Evolutionary conservation across 2,797 vertebrate species (phyloP), one percentile per base, ranked within the genome.

Genomic region (Clarias fuscus): DNA sequence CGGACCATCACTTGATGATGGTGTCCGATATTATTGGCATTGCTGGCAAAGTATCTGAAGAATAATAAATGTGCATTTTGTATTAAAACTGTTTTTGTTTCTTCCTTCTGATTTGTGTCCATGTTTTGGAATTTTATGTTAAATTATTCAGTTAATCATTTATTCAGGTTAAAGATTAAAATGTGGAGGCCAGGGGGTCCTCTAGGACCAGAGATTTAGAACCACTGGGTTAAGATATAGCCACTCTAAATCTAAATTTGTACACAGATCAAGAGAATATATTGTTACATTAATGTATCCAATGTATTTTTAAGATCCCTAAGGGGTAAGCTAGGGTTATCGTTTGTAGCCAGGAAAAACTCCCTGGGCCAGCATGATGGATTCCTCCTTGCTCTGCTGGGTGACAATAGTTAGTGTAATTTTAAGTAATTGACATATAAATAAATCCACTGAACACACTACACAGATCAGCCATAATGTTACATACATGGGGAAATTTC

Each of bases 1-100:
- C 87, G 94, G 93, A 94, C 92, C 22, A 88, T 65, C 86, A 90
- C 86, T 93, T 88, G 59, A 92, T 91, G 91, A 22, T 56, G 53
- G 53, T 14, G 93, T 93, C 92, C 91, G 90, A 93, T 95, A 87
- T 91, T 92, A 85, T 91, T 93, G 90, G 91, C 92, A 91, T 94
- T 92, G 85, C 89, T 95, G 93, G 91, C 89, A 90, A 94, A 92
- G 93, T 92, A 93, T 92, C 91, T 91, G 89, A 90, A 91, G 88
- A 89, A 91, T 75, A 93, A 91, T 93, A 95, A 91, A 93, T 82
- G 72, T 91, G 85, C 82, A 84, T 94, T 93, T 94, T 78, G 81
- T 93, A 94, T 92, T 89, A 91, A 92, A 92, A 70, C 0, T 43
- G 48, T 85, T 22, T 61, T 24, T 87, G 13, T 56, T 56, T 56